These are phyloP conservation scores for Catotricha subobsoleta DNA, from an alignment of 2,888 invertebrate genomes.

Conservation along the genomic window DNA sequence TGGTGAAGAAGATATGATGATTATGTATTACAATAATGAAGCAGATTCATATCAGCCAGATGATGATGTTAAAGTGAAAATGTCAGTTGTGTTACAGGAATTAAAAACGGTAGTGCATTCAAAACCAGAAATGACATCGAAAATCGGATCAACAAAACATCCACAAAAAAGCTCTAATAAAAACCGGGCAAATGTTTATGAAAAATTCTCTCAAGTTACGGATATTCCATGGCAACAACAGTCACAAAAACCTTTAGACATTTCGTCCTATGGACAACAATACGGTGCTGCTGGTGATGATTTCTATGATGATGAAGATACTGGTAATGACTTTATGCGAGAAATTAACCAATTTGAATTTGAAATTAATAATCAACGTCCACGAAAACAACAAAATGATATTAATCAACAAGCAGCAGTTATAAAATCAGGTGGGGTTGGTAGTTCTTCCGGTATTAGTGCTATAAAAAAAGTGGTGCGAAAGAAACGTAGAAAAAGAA, in stretches of 20 bases:
- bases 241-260: constrained; percentile 12
- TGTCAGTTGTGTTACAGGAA: constrained; percentile 63
- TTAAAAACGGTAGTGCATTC: constrained; percentile 50
- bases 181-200: constrained; percentile 13
- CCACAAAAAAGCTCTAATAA: constrained; percentile 15
- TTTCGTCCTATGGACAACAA: constrained; percentile 26
- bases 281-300: constrained; percentile 14
- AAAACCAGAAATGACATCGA: constrained; percentile 27
- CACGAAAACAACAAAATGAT: constrained; percentile 4
- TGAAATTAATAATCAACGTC: constrained; percentile 10
- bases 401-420: neutral
- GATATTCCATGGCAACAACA: constrained; percentile 16
- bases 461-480: constrained; percentile 10
- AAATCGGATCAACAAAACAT: constrained; percentile 26
- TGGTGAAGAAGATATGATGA: constrained; percentile 8
- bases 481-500: constrained; percentile 6
- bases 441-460: neutral
- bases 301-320: constrained; percentile 13
- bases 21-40: constrained; percentile 3
- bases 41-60: constrained; percentile 38
- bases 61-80: constrained; percentile 55
- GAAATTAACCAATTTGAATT: constrained; percentile 13
- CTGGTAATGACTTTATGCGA: constrained; percentile 12
- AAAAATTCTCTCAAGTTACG: constrained; percentile 20
- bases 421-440: neutral